Base-by-base conservation (phyloP, 2,888 invertebrate genomes). In the Oscheius myriophilus region DNA sequence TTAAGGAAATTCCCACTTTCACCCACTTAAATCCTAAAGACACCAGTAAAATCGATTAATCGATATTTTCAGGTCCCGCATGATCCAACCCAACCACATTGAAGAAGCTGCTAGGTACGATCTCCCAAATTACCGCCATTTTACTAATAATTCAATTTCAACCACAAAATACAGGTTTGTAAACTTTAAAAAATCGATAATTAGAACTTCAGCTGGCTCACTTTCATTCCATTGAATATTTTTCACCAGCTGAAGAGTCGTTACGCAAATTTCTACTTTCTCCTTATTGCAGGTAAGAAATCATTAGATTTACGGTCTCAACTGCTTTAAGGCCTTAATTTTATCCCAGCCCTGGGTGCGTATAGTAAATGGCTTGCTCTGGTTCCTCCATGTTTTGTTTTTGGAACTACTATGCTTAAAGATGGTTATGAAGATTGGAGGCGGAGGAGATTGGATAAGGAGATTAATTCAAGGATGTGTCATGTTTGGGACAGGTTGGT, bases 381-480 rank as follows among this genome's bases (percentile, higher is more conserved):
- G 81, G 93, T 96, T 88, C 96, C 97, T 77, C 91, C 97, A 82
- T 92, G 94, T 82, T 93, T 95, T 78, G 96, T 97, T 84, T 91
- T 97, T 76, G 92, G 92, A 66, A 91, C 97, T 87, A 96, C 96
- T 83, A 96, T 95, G 86, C 91, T 95, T 85, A 97, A 78, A 90
- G 97, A 97, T 91, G 95, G 94, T 85, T 95, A 95, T 88, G 97
- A 97, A 90, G 97, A 97, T 89, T 81, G 94, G 65, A 90, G 96
- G 71, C 89, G 97, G 85, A 91, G 93, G 85, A 91, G 91, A 52
- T 94, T 95, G 67, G 97, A 97, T 88, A 93, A 93, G 86, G 91
- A 95, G 84, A 94, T 97, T 83, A 97, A 97, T 88, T 93, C 93
- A 87, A 92, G 92, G 55, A 93, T 92, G 59, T 95, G 95, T 88